phyloP scores from a whole-genome alignment of 1,140 invertebrate species.

The Tetramorium parvispinum region DNA sequence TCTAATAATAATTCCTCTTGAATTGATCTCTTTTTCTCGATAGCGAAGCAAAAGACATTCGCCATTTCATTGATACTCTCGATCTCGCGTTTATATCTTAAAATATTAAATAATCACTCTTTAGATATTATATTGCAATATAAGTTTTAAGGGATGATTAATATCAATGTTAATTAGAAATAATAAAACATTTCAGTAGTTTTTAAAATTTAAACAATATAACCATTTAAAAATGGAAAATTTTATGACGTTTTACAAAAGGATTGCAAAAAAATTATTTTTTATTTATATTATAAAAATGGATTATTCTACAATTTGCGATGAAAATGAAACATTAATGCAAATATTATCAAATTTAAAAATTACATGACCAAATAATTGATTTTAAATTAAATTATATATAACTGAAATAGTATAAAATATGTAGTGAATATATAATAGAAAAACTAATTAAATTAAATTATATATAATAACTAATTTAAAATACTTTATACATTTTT shows the following conservation, averaged over 20 bases:
- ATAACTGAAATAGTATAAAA: too few species aligned
- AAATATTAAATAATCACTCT: not conserved
- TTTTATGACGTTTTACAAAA: not conserved
- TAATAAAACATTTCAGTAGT: not conserved
- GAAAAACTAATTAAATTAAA: too few species aligned
- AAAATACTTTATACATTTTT: not conserved
- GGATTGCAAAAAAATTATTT: not conserved
- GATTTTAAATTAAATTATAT: not conserved
- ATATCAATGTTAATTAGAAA: conserved; percentile 5
- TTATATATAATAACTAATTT: too few species aligned
- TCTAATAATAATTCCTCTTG: conserved; percentile 84
- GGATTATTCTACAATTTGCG: not conserved
- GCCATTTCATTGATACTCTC: conserved; percentile 86
- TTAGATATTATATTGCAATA: not conserved
- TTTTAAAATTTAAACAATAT: not conserved
- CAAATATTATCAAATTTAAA: not conserved
- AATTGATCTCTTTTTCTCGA: conserved; percentile 85
- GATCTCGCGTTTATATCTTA: conserved; percentile 85
- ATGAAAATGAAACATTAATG: not conserved
- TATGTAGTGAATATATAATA: too few species aligned
- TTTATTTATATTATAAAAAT: not conserved
- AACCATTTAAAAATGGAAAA: not conserved
- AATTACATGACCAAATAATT: not conserved
- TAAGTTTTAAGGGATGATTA: not conserved
- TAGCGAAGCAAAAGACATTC: conserved; percentile 86